Conservation (phyloP, 2,888 invertebrate genomes). For the Coenonympha glycerion region DNA sequence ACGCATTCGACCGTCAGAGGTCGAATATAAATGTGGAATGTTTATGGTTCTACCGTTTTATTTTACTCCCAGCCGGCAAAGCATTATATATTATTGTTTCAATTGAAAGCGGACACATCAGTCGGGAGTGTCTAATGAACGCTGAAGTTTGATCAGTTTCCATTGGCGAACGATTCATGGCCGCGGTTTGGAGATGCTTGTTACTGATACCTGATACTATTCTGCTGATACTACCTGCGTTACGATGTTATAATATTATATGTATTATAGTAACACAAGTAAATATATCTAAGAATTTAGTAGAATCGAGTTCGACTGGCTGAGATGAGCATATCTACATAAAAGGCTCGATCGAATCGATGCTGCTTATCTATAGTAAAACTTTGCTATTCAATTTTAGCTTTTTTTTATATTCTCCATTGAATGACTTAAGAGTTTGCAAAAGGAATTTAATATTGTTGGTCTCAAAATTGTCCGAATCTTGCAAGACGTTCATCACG, state of each 20-base stretch:
- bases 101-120: constrained; percentile 73
- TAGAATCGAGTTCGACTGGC: constrained; percentile 23
- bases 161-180: constrained; percentile 53
- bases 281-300: constrained; percentile 36
- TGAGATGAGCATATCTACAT: constrained; percentile 26
- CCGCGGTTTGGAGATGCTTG: constrained; percentile 31
- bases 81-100: constrained; percentile 75
- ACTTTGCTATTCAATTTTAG: too few relatives aligned
- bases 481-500: too few relatives aligned
- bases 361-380: constrained; percentile 5
- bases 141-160: constrained; percentile 58
- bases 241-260: constrained; percentile 45
- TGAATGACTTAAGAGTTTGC: too few relatives aligned
- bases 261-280: too few relatives aligned
- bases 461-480: too few relatives aligned
- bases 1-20: constrained; percentile 60
- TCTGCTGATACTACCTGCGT: constrained; percentile 52
- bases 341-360: constrained; percentile 26
- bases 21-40: constrained; percentile 76
- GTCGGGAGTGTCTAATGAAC: constrained; percentile 61
- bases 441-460: too few relatives aligned
- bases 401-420: too few relatives aligned
- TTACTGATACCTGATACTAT: constrained; percentile 41
- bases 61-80: constrained; percentile 69
- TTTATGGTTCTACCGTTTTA: constrained; percentile 76